Percentiles rank a stretch among this genome's conserved stretches.
Evolutionary conservation across 1,140 invertebrate species (phyloP).

Genomic region (Zaprionus camerounensis): DNA sequence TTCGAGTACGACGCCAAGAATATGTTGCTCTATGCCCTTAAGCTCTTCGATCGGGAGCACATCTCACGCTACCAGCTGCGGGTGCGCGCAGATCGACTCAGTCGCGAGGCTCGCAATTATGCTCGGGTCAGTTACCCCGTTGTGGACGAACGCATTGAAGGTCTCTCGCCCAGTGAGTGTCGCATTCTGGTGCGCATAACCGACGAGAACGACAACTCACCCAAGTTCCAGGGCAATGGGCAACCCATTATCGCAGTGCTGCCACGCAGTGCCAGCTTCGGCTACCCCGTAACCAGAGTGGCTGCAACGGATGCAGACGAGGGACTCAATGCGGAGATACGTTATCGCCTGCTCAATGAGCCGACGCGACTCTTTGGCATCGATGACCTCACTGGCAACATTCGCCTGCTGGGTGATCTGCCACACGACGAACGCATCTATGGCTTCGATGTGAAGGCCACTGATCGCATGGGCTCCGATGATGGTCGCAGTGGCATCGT

Average conservation of each 20-base stretch:
- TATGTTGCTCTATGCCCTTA: constrained; percentile 89
- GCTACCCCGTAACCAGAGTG: constrained; percentile 90
- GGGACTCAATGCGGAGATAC: constrained; percentile 91
- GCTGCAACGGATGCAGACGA: constrained; percentile 90
- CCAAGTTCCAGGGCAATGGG: constrained; percentile 89
- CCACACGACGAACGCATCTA: constrained; percentile 90
- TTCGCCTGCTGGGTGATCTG: constrained; percentile 86
- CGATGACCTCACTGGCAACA: constrained; percentile 89
- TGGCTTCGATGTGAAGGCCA: constrained; percentile 95
- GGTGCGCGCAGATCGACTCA: constrained; percentile 87
- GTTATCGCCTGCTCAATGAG: constrained; percentile 91
- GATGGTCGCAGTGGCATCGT: constrained; percentile 92
- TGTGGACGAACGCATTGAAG: constrained; percentile 88
- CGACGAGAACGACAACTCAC: constrained; percentile 93
- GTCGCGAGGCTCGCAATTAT: constrained; percentile 85
- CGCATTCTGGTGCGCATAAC: constrained; percentile 88
- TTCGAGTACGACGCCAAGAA: constrained; percentile 90
- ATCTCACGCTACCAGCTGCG: constrained; percentile 88
- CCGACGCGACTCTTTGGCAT: constrained; percentile 89
- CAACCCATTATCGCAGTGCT: constrained; percentile 91
- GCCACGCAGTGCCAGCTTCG: constrained; percentile 90
- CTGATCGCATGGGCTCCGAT: constrained; percentile 90
- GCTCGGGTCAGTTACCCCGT: constrained; percentile 90
- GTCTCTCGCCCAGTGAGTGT: constrained; percentile 86
- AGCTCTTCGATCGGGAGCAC: constrained; percentile 89